Percentiles rank a stretch among this genome's conserved stretches.
Conservation (phyloP, 2,888 invertebrate genomes). For the Standfussiana lucernea region DNA sequence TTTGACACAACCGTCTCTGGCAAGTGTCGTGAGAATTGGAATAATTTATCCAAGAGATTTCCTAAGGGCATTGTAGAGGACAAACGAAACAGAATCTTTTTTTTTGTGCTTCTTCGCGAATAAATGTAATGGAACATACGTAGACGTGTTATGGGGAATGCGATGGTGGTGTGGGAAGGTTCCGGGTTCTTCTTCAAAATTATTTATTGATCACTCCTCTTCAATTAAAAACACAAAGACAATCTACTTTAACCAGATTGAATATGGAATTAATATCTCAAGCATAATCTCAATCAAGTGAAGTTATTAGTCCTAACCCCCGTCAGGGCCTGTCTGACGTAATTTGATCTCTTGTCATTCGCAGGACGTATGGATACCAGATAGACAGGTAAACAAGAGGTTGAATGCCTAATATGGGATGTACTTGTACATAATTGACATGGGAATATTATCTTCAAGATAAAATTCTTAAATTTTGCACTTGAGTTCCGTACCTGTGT, state of each 20-base stretch:
- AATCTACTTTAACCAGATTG: not conserved
- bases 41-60: constrained; percentile 87
- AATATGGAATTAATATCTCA: constrained; percentile 39
- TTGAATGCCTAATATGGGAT: not conserved
- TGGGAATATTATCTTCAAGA: not conserved
- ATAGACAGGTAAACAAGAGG: constrained; percentile 10
- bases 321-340: constrained; percentile 34
- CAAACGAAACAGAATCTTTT: constrained; percentile 76
- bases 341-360: constrained; percentile 47
- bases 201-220: not conserved
- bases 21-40: constrained; percentile 79
- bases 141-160: constrained; percentile 47
- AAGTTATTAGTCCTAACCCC: constrained; percentile 40
- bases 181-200: too few relatives aligned
- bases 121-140: constrained; percentile 61
- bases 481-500: too few relatives aligned
- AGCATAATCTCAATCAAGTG: constrained; percentile 40
- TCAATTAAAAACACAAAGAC: not conserved
- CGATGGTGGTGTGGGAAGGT: constrained; percentile 8
- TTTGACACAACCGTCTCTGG: constrained; percentile 81
- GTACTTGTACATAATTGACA: not conserved
- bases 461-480: too few relatives aligned
- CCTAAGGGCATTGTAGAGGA: constrained; percentile 76
- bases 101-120: constrained; percentile 42
- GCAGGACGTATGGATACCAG: constrained; percentile 23